phyloP scores from a whole-genome alignment of 2,113 vertebrate genomes.

The Platichthys flesus region DNA sequence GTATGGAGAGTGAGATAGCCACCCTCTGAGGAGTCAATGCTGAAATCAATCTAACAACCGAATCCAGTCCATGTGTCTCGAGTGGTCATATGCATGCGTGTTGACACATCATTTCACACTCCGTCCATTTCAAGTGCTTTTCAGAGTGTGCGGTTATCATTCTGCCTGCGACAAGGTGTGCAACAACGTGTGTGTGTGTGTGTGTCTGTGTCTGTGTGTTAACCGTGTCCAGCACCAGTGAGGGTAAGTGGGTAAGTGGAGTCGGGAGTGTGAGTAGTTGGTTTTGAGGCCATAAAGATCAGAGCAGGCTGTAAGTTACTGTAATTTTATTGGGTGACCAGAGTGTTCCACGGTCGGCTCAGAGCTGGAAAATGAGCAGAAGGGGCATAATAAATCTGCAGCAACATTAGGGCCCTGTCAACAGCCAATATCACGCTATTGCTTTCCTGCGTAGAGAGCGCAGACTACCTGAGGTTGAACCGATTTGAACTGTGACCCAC shows the following conservation, averaged over 20 bases:
- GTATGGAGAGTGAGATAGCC: not conserved
- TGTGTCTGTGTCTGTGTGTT: not conserved
- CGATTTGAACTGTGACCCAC: slow-evolving; percentile 6
- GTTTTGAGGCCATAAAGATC: slow-evolving; percentile 49
- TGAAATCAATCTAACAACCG: slow-evolving; percentile 2
- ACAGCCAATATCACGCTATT: not conserved
- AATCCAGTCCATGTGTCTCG: not conserved
- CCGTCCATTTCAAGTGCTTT: slow-evolving; percentile 10
- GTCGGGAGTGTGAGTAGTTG: slow-evolving; percentile 36
- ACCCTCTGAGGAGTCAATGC: not conserved
- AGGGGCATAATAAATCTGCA: slow-evolving; percentile 14
- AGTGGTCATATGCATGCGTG: slow-evolving; percentile 20
- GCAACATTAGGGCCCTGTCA: not conserved
- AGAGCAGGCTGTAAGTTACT: slow-evolving; percentile 8
- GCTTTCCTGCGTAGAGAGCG: not conserved
- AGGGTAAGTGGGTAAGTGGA: slow-evolving; percentile 23
- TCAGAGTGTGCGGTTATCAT: slow-evolving; percentile 2
- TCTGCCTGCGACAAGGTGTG: not conserved
- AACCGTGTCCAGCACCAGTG: not conserved
- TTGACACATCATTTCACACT: slow-evolving; percentile 12
- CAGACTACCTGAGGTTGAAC: not conserved
- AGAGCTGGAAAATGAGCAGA: slow-evolving; percentile 33
- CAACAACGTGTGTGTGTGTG: not conserved
- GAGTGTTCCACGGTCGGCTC: not conserved
- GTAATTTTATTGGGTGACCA: slow-evolving; percentile 36